Conservation (phyloP, 2,113 vertebrate genomes). For the Pachyramphus minor region DNA sequence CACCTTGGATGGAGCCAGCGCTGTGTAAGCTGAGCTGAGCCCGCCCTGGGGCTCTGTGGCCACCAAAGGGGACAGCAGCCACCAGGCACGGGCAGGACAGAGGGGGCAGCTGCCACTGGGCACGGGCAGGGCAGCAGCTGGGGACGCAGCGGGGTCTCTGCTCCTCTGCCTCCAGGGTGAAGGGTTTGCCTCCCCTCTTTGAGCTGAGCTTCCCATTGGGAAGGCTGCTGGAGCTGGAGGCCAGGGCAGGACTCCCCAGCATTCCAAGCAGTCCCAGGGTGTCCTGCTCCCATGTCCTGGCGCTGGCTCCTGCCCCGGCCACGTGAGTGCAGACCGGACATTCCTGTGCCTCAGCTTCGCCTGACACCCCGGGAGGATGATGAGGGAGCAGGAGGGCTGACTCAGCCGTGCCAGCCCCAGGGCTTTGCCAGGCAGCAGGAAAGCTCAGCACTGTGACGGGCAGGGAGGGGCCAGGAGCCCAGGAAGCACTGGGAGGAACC, state of each 20-base stretch:
- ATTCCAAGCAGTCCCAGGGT: accelerated
- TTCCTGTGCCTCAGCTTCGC: slow-evolving; percentile 43
- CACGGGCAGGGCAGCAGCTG: neutral
- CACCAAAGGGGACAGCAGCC: neutral
- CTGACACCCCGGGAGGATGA: slow-evolving; percentile 1
- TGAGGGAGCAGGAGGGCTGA: slow-evolving; percentile 44
- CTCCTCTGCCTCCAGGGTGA: neutral
- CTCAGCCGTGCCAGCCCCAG: slow-evolving; percentile 25
- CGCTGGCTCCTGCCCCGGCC: neutral
- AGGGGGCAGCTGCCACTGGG: neutral
- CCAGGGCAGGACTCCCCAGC: neutral
- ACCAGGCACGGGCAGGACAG: neutral
- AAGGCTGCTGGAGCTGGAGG: neutral
- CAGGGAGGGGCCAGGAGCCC: slow-evolving; percentile 48
- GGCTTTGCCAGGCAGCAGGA: slow-evolving; percentile 8
- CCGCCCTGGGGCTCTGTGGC: neutral
- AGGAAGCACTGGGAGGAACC: slow-evolving; percentile 48
- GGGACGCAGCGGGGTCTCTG: neutral
- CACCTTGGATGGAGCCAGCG: neutral
- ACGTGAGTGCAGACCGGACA: neutral
- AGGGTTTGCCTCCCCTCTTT: neutral
- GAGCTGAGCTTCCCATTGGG: neutral
- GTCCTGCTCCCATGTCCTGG: neutral
- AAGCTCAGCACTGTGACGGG: slow-evolving; percentile 5
- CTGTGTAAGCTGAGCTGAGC: slow-evolving; percentile 47